Base-by-base conservation (phyloP, 2,113 vertebrate species). In the Hoplias malabaricus region DNA sequence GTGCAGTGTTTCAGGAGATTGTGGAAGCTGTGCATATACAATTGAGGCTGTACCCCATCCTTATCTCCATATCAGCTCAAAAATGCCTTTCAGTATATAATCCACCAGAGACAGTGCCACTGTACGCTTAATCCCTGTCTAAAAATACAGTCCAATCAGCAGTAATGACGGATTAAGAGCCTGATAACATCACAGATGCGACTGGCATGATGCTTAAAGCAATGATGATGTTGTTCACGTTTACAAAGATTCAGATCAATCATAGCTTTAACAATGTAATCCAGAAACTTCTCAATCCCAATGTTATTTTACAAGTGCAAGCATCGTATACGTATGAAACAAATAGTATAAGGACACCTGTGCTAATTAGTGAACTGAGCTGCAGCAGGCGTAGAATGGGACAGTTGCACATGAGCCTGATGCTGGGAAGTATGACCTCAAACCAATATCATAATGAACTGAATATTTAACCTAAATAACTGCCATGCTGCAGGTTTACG, bases 181-280 rank as follows among this genome's bases (percentile, higher is more conserved):
- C 13, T 29, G 12, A 16, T 63, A 21, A 7, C 48, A 53, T 23
- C 23, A 11, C n/a, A 53, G n/a, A 53, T 4, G 23, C 23, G 21
- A 53, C 23, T 33, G 21, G 31, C n/a, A 8, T 62, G 34, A n/a
- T 48, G 53, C 34, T 42, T 1, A 43, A 36, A 25, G 36, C 25
- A 67, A 50, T n/a, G 48, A 19, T 2, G 7, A n/a, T 7, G 6
- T 7, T 50, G 19, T 50, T 50, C 19, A n/a, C 21, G 19, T 21
- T 21, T 53, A 1, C 0, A 53, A 23, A 23, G 7, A 6, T 7
- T 43, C 19, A 74, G 63, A 48, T 74, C 11, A 27, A 50, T 50
- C 3, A 43, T 76, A 57, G 23, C 54, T 76, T 57, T 53, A 43
- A 68, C 34, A 65, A 14, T 42, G 61, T 38, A 75, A 66, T 43